Evolutionary conservation across 2,113 vertebrate genomes (phyloP).

Genomic region (Colaptes auratus): DNA sequence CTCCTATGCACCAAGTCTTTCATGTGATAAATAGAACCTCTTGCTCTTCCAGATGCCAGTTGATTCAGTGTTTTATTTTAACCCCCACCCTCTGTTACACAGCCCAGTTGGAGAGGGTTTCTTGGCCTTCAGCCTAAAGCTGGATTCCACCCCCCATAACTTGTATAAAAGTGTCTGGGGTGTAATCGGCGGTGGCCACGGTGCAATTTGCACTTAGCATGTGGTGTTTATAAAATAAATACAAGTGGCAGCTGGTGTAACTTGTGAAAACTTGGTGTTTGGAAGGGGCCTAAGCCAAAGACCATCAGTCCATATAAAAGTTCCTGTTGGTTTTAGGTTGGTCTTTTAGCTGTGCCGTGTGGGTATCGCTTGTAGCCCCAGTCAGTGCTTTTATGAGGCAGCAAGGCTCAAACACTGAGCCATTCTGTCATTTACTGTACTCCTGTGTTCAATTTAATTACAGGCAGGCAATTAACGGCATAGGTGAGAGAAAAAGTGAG

Average conservation of each 20-base stretch:
- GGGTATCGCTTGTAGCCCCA: not conserved
- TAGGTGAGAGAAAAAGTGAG: conserved; percentile 16
- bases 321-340: conserved; percentile 37
- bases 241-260: conserved; percentile 33
- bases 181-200: not conserved
- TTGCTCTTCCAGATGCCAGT: not conserved
- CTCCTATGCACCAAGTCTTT: not conserved
- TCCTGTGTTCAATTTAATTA: conserved; percentile 32
- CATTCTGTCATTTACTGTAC: conserved; percentile 14
- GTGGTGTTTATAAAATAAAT: conserved; percentile 59
- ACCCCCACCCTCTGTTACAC: not conserved
- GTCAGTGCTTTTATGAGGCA: not conserved
- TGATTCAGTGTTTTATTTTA: not conserved
- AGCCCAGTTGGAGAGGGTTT: not conserved
- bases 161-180: conserved; percentile 30
- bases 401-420: not conserved
- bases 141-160: not conserved
- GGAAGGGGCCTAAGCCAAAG: conserved; percentile 36
- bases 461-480: conserved; percentile 8
- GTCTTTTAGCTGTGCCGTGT: not conserved
- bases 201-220: conserved; percentile 44
- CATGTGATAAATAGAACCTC: not conserved
- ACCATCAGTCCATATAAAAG: not conserved
- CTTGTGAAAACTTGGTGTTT: conserved; percentile 15
- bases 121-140: conserved; percentile 9